Conservation (phyloP, 2,113 vertebrate species). For the Ancistrus triradiatus region DNA sequence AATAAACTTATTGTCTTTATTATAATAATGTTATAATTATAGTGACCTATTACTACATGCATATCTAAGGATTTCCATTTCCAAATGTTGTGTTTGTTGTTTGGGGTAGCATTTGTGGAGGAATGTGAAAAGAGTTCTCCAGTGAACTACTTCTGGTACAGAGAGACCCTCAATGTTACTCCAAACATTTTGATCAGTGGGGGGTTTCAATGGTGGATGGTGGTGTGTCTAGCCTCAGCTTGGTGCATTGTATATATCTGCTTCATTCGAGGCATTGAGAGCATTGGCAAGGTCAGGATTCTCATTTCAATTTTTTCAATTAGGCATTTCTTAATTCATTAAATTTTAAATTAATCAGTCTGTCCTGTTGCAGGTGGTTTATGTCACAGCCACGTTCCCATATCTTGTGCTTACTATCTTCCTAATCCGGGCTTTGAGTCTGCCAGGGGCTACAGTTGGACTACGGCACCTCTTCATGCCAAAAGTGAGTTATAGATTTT, state of each 20-base stretch:
- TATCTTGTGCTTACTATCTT: conserved; percentile 84
- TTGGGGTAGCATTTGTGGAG: conserved; percentile 55
- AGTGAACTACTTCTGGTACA: conserved; percentile 81
- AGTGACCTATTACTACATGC: no score
- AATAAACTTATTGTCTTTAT: no score
- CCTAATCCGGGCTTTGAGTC: conserved; percentile 75
- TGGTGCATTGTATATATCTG: conserved; percentile 75
- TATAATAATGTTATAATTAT: no score
- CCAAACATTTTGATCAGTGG: conserved; percentile 55
- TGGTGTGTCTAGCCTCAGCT: conserved; percentile 62
- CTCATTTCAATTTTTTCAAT: background rate
- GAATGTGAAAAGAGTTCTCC: conserved; percentile 69
- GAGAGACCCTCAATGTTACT: conserved; percentile 73
- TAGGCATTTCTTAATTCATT: background rate
- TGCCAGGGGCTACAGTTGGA: conserved; percentile 79
- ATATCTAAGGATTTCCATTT: no score
- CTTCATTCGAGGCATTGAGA: conserved; percentile 74
- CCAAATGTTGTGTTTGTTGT: no score
- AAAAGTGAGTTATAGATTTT: conserved; percentile 63
- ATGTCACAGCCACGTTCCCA: conserved; percentile 82
- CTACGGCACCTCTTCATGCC: conserved; percentile 83
- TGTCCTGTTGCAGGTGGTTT: conserved; percentile 71
- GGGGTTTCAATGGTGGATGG: conserved; percentile 68
- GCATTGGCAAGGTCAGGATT: conserved; percentile 71
- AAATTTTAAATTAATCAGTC: background rate